Conservation (phyloP, 2,113 vertebrate genomes). For the Planiliza haematocheilus region DNA sequence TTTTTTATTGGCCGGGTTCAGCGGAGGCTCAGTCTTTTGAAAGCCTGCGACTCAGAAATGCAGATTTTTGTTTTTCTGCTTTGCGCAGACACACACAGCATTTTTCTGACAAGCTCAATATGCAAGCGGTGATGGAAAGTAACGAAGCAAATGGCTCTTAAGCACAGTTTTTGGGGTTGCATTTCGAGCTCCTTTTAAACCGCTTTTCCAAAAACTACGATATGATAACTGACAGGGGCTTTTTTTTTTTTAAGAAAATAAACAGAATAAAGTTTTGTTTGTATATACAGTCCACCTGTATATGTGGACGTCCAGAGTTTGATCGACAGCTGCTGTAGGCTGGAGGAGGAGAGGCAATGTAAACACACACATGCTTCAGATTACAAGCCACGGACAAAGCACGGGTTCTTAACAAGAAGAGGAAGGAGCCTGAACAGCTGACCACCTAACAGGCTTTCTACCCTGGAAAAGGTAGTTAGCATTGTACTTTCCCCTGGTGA, state of each 20-base stretch:
- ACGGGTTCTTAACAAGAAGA: not conserved
- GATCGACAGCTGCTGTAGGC: slow-evolving; percentile 3
- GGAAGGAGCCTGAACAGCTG: not conserved
- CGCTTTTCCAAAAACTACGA: too few relatives aligned
- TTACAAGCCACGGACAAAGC: not conserved
- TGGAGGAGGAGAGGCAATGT: not conserved
- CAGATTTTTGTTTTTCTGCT: slow-evolving; percentile 8
- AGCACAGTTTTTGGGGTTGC: too few relatives aligned
- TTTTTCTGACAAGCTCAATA: not conserved
- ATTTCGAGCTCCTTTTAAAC: too few relatives aligned
- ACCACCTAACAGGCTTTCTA: not conserved
- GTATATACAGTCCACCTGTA: slow-evolving; percentile 1
- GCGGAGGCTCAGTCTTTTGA: slow-evolving; percentile 21
- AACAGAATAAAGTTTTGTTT: not conserved
- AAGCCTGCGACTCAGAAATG: slow-evolving; percentile 17
- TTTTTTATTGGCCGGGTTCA: slow-evolving; percentile 31
- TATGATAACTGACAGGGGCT: too few relatives aligned
- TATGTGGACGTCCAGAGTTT: not conserved
- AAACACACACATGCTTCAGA: not conserved
- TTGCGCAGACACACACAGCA: not conserved
- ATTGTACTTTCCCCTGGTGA: not conserved
- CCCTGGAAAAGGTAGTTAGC: not conserved
- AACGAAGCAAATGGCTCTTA: too few relatives aligned
- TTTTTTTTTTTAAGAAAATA: too few relatives aligned
- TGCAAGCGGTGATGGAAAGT: not conserved